A percentile compares a stretch with the other conserved stretches of the same genome.
phyloP scores from a whole-genome alignment of 2,113 vertebrate genomes.

The Silurus asotus region DNA sequence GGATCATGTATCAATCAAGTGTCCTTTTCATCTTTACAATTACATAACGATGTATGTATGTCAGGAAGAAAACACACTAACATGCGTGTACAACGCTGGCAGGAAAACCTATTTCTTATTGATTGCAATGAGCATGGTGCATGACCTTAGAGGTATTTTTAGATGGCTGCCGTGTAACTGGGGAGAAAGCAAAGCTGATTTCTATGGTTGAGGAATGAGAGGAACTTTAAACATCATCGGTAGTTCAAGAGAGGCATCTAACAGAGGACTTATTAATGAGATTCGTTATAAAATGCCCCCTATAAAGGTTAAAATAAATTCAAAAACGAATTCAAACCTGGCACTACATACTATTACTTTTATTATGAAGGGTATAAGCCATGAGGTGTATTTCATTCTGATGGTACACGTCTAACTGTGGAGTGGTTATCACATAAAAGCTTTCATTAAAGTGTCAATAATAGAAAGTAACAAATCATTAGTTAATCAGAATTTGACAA shows the following conservation, averaged over 20 bases:
- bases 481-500: not conserved
- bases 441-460: not conserved
- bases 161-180: conserved; percentile 63
- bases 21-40: not conserved
- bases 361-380: not conserved
- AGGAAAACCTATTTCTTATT: conserved; percentile 57
- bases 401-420: not conserved
- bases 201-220: conserved; percentile 70
- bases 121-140: conserved; percentile 69
- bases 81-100: not conserved
- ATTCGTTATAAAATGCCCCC: conserved; percentile 63
- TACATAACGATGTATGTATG: not conserved
- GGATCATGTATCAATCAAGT: not conserved
- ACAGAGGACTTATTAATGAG: conserved; percentile 57
- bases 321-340: not conserved
- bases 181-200: conserved; percentile 61
- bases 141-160: conserved; percentile 74
- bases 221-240: conserved; percentile 54
- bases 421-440: not conserved
- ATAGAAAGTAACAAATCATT: not conserved
- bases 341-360: not conserved
- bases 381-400: not conserved
- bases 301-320: conserved; percentile 52
- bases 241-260: conserved; percentile 47
- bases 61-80: conserved; percentile 2